Conservation (phyloP, 2,888 invertebrate genomes). For the Lithophane socia region DNA sequence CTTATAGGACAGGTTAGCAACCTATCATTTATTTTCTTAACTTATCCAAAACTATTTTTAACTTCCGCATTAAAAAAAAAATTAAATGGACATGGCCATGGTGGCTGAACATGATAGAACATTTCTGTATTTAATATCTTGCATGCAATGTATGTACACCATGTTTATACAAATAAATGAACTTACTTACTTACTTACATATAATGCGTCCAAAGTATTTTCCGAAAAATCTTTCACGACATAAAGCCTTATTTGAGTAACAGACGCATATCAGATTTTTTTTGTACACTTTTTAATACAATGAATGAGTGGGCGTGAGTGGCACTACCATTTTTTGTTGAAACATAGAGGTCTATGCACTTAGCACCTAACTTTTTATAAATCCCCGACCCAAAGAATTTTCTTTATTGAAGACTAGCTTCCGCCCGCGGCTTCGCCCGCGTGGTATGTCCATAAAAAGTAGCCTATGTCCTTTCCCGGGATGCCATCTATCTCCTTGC, state of each 20-base stretch:
- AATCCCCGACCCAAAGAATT: neutral
- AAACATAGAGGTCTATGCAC: conserved; percentile 46
- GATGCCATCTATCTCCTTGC: too few species aligned
- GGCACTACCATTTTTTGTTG: conserved; percentile 17
- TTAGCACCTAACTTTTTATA: conserved; percentile 27
- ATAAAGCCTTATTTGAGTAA: conserved; percentile 23
- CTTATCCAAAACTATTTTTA: neutral
- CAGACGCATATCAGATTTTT: conserved; percentile 8
- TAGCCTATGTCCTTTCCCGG: too few species aligned
- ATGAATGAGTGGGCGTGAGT: conserved; percentile 33
- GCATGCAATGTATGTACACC: too few species aligned
- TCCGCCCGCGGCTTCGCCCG: too few species aligned
- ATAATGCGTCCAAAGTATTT: neutral
- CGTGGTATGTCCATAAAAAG: too few species aligned
- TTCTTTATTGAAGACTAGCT: neutral
- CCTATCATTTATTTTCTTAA: neutral
- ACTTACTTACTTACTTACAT: too few species aligned
- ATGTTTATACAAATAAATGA: too few species aligned
- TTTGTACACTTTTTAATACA: conserved; percentile 25
- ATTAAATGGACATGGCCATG: neutral
- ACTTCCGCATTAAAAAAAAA: neutral
- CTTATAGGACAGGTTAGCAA: too few species aligned
- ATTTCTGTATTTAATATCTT: too few species aligned
- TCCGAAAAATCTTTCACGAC: neutral
- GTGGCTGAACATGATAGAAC: too few species aligned